phyloP scores from a whole-genome alignment of 2,888 invertebrate species.

The Sepiola atlantica region DNA sequence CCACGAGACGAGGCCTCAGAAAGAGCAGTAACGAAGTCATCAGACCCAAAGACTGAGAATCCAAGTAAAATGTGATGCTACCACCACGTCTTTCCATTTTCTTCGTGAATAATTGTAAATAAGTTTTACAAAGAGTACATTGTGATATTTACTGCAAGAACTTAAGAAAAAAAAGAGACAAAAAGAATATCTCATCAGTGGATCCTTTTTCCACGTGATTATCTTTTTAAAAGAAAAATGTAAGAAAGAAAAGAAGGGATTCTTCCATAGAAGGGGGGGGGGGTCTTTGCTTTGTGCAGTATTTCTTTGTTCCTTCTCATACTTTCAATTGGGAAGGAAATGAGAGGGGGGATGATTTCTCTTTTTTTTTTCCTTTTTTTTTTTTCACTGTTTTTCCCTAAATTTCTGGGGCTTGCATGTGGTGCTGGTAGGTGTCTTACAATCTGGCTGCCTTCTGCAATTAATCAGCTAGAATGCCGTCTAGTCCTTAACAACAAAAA shows the following conservation, averaged over 20 bases:
- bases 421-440: slow-evolving; percentile 46
- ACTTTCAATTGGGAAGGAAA: slow-evolving; percentile 34
- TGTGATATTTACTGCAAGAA: slow-evolving; percentile 47
- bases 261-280: slow-evolving; percentile 5
- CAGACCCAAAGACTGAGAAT: slow-evolving; percentile 47
- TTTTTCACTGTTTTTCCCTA: slow-evolving; percentile 36
- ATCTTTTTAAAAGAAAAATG: background rate
- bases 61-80: slow-evolving; percentile 46
- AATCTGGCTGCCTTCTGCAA: slow-evolving; percentile 45
- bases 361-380: background rate
- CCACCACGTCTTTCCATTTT: slow-evolving; percentile 47
- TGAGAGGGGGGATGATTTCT: background rate
- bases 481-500: slow-evolving; percentile 40
- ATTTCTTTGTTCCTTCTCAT: slow-evolving; percentile 43
- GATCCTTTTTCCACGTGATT: slow-evolving; percentile 35
- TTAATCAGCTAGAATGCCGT: slow-evolving; percentile 40
- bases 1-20: slow-evolving; percentile 39
- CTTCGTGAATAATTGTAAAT: slow-evolving; percentile 47
- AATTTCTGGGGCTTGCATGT: slow-evolving; percentile 43
- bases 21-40: slow-evolving; percentile 39
- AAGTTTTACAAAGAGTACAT: slow-evolving; percentile 40
- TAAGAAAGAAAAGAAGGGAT: background rate
- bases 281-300: slow-evolving; percentile 47
- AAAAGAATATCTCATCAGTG: background rate
- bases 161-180: background rate